Conservation (phyloP, 1,140 invertebrate species). For the Brachionus plicatilis region DNA sequence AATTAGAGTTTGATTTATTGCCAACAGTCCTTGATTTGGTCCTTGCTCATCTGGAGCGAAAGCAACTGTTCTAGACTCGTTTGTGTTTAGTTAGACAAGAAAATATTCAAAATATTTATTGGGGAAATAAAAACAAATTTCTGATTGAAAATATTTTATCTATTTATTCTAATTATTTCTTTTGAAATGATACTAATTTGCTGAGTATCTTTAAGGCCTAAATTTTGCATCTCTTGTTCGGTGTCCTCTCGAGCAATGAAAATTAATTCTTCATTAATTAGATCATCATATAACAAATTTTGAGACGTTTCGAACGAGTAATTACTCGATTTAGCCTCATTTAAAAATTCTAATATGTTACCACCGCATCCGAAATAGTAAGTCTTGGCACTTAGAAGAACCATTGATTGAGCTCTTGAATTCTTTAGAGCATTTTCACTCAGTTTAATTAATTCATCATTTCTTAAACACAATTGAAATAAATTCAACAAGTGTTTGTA, state of each 20-base stretch:
- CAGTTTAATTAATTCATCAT: not conserved
- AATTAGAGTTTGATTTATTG: not conserved
- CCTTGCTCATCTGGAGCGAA: not conserved
- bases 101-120: not conserved
- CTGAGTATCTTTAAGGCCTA: not conserved
- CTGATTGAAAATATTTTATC: not conserved
- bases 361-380: slow-evolving; percentile 40
- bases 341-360: slow-evolving; percentile 14
- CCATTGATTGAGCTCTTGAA: slow-evolving; percentile 29
- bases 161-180: slow-evolving; percentile 25
- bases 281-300: slow-evolving; percentile 15
- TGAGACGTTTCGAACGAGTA: not conserved
- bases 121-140: not conserved
- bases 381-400: slow-evolving; percentile 20
- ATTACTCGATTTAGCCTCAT: not conserved
- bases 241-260: not conserved
- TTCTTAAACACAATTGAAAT: slow-evolving; percentile 22
- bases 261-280: slow-evolving; percentile 26
- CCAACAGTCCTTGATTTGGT: not conserved
- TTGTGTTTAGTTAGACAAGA: not conserved
- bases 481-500: slow-evolving; percentile 33
- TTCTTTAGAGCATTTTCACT: not conserved
- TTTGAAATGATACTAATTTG: slow-evolving; percentile 16
- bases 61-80: not conserved
- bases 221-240: not conserved